Evolutionary conservation across 2,888 invertebrate species (phyloP).

Genomic region (Branchipolynoe longqiensis): DNA sequence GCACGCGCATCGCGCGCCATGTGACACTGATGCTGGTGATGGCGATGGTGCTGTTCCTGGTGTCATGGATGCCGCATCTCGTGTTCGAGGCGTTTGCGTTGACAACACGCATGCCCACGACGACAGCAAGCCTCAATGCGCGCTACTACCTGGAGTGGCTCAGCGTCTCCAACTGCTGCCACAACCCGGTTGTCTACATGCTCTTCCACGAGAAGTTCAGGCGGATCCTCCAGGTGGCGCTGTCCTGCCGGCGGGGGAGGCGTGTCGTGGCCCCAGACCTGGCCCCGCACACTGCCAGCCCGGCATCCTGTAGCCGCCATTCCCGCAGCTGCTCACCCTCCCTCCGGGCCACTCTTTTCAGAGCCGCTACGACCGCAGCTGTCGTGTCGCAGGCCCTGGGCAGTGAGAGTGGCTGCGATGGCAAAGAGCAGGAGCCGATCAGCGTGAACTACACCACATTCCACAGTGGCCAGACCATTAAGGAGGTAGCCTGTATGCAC

Average conservation of each 20-base stretch:
- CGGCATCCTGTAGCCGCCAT: slow-evolving; percentile 27
- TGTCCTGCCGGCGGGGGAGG: slow-evolving; percentile 66
- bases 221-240: slow-evolving; percentile 67
- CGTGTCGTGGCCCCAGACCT: slow-evolving; percentile 59
- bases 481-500: too few species aligned
- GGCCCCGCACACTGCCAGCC: neutral
- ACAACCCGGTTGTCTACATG: slow-evolving; percentile 73
- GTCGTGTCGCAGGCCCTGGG: too few species aligned
- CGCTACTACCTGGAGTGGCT: slow-evolving; percentile 70
- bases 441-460: too few species aligned
- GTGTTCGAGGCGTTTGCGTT: slow-evolving; percentile 68
- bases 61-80: slow-evolving; percentile 72
- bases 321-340: neutral
- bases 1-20: slow-evolving; percentile 69
- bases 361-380: too few species aligned
- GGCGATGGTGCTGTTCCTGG: slow-evolving; percentile 71
- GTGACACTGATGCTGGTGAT: slow-evolving; percentile 74
- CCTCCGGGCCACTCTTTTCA: neutral
- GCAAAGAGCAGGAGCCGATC: too few species aligned
- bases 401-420: too few species aligned
- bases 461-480: too few species aligned
- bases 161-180: slow-evolving; percentile 71
- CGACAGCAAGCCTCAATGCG: slow-evolving; percentile 61
- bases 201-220: slow-evolving; percentile 74
- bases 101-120: slow-evolving; percentile 62